These are phyloP conservation scores for Aromia moschata DNA, from an alignment of 2,888 invertebrate species.

Conservation along the genomic window DNA sequence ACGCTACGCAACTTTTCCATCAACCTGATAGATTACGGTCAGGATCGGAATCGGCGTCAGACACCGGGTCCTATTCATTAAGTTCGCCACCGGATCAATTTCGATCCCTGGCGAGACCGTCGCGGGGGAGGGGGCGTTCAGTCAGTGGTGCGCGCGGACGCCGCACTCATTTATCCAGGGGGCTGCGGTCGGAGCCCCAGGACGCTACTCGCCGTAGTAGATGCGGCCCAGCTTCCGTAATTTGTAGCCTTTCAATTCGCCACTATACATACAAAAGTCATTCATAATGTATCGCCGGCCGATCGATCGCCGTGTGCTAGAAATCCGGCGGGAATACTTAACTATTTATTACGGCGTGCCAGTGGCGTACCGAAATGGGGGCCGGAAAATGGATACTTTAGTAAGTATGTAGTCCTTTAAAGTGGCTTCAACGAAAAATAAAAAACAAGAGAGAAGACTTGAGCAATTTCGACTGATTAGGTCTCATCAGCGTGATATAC, in stretches of 20 bases:
- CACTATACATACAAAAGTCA: slow-evolving; percentile 16
- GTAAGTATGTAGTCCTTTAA: no score
- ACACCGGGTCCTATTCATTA: slow-evolving; percentile 24
- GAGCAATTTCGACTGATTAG: no score
- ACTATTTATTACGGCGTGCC: no score
- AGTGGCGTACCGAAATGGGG: no score
- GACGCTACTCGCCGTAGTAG: slow-evolving; percentile 9
- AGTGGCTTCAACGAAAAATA: no score
- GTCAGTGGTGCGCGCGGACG: slow-evolving; percentile 21
- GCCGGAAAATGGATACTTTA: no score
- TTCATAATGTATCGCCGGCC: slow-evolving; percentile 1
- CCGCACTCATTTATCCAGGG: slow-evolving; percentile 23
- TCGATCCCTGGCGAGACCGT: slow-evolving; percentile 14
- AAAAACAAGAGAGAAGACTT: no score
- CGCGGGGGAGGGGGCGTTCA: slow-evolving; percentile 19
- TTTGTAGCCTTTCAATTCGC: slow-evolving; percentile 22
- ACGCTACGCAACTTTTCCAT: no score
- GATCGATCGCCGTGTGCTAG: background rate
- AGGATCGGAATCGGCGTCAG: slow-evolving; percentile 23
- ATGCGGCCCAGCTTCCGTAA: slow-evolving; percentile 12
- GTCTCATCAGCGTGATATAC: no score
- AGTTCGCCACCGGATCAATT: slow-evolving; percentile 24
- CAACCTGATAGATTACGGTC: slow-evolving; percentile 24
- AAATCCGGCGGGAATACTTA: no score
- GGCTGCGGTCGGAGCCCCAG: slow-evolving; percentile 19